Evolutionary conservation across 2,797 vertebrate genomes (phyloP).

Genomic region (Halcyon badia): DNA sequence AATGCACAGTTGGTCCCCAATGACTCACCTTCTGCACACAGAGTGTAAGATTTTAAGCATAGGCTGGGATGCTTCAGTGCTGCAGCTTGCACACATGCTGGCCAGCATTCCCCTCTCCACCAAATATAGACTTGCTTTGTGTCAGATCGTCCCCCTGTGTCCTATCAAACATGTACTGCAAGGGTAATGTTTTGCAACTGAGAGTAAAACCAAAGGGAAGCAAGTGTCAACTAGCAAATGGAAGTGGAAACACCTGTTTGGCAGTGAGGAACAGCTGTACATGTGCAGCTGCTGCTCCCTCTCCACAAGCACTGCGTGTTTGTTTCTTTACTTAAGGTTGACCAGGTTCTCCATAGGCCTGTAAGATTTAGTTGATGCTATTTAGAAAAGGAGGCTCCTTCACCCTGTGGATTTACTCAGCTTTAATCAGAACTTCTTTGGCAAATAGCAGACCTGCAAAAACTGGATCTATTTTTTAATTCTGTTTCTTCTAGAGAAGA

Average conservation of each 20-base stretch:
- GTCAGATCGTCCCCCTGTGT: background rate
- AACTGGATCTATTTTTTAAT: constrained; percentile 26
- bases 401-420: background rate
- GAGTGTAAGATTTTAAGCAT: background rate
- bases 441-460: constrained; percentile 31
- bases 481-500: background rate
- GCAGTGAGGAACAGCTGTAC: constrained; percentile 27
- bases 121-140: background rate
- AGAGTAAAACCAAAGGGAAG: background rate
- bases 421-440: constrained; percentile 7
- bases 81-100: background rate
- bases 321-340: background rate
- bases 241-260: constrained; percentile 21
- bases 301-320: rapidly evolving
- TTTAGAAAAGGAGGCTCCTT: constrained; percentile 44
- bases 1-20: background rate
- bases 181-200: background rate
- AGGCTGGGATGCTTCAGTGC: background rate
- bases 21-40: background rate
- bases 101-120: background rate
- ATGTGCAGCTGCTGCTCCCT: background rate
- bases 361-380: constrained; percentile 23
- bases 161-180: background rate
- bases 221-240: constrained; percentile 11
- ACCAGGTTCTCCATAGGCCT: background rate